Evolutionary conservation across 2,113 vertebrate genomes (phyloP), one percentile per base, ranked within the genome.

Genomic region (Procapra przewalskii): DNA sequence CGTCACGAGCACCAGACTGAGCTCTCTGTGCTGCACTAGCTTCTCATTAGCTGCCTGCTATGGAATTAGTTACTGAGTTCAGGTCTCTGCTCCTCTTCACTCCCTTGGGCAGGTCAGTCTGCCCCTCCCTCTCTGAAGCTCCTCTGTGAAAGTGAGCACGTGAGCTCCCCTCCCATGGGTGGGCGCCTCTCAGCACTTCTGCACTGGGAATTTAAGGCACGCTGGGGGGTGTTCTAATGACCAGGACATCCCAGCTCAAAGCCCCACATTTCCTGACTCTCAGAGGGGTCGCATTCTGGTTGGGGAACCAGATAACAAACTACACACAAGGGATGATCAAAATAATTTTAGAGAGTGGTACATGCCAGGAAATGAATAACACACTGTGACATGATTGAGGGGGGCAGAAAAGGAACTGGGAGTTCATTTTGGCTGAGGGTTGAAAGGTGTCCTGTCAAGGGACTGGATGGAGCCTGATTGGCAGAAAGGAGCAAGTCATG

Each of bases 1-100:
- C 3, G 0, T 43, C 40, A 1, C 1, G 12, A 25, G 12, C 23
- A 15, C 6, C 71, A 77, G 40, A 27, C 40, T 43, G 12, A 7
- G 6, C 12, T 15, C 23, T 43, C 36, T 77, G 40, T 27, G 23
- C 71, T 2, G 23, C 6, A 4, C 36, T 3, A 27, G 21, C 71
- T 77, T 77, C 71, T 40, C 3, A 13, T 3, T 14, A 77, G 40
- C 40, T 43, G 71, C 40, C 40, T 27, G 3, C 7, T 91, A 93
- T 2, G 12, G 33, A 88, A 31, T 57, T 45, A 10, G 45, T 59
- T 16, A 33, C 10, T 29, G 14, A 6, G 59, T 81, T 96, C 15
- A 43, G 57, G 85, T 60, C n/a, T 92, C 87, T 88, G 29, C 1
- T 80, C 31, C 23, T 71, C 5, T 48, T 59, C 31, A 62, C 13